A percentile compares a stretch with the other conserved stretches of the same genome.
These are phyloP conservation scores for Micronisus gabar DNA, from an alignment of 2,113 vertebrate genomes.

Conservation along the genomic window DNA sequence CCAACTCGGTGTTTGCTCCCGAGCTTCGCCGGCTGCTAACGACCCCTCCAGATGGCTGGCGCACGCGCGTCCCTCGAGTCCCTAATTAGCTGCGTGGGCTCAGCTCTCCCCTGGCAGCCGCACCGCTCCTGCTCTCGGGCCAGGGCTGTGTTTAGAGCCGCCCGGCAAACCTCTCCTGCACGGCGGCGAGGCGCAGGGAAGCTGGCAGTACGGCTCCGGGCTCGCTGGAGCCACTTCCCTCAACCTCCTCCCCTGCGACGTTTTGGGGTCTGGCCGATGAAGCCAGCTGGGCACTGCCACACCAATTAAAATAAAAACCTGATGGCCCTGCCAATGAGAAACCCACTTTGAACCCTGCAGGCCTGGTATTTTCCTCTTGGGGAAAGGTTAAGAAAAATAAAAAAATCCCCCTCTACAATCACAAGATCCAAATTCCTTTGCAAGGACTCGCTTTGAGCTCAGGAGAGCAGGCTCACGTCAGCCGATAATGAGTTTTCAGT, in stretches of 20 bases:
- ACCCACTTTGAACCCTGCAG: neutral
- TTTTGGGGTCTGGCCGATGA: neutral
- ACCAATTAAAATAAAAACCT: neutral
- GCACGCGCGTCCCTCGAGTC: neutral
- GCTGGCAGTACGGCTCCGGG: neutral
- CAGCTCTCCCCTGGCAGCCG: neutral
- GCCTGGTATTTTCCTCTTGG: too few species aligned
- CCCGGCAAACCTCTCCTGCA: neutral
- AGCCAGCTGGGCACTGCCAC: neutral
- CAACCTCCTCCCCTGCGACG: accelerated
- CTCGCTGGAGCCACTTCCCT: neutral
- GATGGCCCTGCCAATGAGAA: neutral
- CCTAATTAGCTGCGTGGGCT: neutral
- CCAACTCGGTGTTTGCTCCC: neutral
- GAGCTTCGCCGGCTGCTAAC: neutral
- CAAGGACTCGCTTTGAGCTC: neutral
- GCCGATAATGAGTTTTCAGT: accelerated
- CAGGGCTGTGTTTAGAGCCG: neutral
- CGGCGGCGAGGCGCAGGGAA: accelerated
- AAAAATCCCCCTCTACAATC: neutral
- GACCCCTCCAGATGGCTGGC: neutral
- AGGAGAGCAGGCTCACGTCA: neutral
- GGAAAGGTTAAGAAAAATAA: neutral
- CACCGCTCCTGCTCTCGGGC: neutral
- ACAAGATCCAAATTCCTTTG: neutral